A percentile compares a stretch with the other conserved stretches of the same genome.
Conservation (phyloP, 2,888 invertebrate genomes). For the Eugnorisma glareosa region DNA sequence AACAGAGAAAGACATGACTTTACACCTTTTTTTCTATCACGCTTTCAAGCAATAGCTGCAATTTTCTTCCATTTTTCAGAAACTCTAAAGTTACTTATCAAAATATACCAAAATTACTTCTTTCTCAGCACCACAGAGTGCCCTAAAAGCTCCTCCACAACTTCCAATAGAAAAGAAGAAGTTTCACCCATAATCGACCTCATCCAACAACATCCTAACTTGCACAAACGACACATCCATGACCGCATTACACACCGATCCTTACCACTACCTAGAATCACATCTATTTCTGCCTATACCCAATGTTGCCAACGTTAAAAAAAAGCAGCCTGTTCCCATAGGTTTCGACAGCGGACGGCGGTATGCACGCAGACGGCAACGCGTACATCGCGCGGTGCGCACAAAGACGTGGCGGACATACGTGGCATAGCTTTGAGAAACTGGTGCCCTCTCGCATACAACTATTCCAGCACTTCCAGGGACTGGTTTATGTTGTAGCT, state of each 20-base stretch:
- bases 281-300: conserved; percentile 52
- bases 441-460: conserved; percentile 81
- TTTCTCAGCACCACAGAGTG: background rate
- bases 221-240: conserved; percentile 17
- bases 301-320: conserved; percentile 45
- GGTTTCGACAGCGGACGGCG: conserved; percentile 74
- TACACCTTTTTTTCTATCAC: background rate
- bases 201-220: background rate
- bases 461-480: conserved; percentile 85
- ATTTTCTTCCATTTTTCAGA: background rate
- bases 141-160: background rate
- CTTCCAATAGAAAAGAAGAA: background rate
- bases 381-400: conserved; percentile 75
- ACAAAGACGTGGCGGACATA: conserved; percentile 87
- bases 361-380: conserved; percentile 74
- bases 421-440: conserved; percentile 83
- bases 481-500: conserved; percentile 80
- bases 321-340: conserved; percentile 63
- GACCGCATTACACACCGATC: conserved; percentile 34
- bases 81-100: background rate
- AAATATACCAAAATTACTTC: background rate
- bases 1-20: background rate
- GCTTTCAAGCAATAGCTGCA: background rate
- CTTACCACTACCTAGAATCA: conserved; percentile 47
- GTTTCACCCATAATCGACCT: background rate